Evolutionary conservation across 1,140 invertebrate species (phyloP).

Genomic region (Gryllus bimaculatus): DNA sequence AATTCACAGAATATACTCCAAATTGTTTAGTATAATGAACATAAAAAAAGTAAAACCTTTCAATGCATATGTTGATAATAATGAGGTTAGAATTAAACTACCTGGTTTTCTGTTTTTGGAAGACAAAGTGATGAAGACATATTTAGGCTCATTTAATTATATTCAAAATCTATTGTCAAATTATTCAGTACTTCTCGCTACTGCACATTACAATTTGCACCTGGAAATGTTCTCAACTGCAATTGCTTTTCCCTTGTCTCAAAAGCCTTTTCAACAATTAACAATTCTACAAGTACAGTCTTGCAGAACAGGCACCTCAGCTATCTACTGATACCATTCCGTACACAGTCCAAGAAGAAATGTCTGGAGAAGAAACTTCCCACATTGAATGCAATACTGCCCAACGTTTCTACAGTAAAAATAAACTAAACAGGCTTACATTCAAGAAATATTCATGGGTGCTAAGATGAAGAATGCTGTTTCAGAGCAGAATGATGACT

Average conservation of each 20-base stretch:
- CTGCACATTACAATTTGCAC: neutral
- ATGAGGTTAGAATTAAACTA: too few species aligned
- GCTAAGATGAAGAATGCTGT: constrained; percentile 14
- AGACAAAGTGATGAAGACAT: neutral
- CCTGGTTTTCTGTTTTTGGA: neutral
- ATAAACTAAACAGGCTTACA: neutral
- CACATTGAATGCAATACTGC: neutral
- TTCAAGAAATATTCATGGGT: neutral
- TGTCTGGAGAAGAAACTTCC: neutral
- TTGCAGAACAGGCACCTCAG: neutral
- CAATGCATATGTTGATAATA: too few species aligned
- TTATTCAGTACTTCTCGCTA: neutral
- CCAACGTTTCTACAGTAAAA: neutral
- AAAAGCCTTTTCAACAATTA: neutral
- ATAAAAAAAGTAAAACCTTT: too few species aligned
- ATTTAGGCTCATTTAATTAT: neutral
- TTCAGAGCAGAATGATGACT: constrained; percentile 10
- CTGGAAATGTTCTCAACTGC: neutral
- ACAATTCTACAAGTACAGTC: neutral
- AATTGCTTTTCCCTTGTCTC: neutral
- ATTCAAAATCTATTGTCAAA: neutral
- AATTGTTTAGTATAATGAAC: too few species aligned
- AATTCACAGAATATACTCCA: neutral
- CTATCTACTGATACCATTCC: neutral
- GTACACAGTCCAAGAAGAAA: neutral